phyloP scores from a whole-genome alignment of 2,888 invertebrate genomes.

The Dynastes maya region DNA sequence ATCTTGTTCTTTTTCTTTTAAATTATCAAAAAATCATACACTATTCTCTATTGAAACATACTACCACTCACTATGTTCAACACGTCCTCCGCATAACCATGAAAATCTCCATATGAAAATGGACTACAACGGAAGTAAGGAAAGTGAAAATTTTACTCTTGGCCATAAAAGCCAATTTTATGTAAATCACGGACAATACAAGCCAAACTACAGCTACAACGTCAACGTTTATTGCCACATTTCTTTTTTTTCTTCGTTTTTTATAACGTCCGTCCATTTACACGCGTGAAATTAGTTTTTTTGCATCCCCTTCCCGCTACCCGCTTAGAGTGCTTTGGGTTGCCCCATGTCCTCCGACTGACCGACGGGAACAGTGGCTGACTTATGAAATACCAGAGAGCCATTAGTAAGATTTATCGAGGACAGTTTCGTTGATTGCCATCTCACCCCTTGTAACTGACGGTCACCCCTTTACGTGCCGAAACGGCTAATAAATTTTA shows the following conservation, averaged over 20 bases:
- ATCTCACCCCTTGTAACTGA: constrained; percentile 54
- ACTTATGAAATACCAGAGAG: constrained; percentile 70
- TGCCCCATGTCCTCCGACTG: constrained; percentile 19
- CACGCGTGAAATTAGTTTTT: constrained; percentile 24
- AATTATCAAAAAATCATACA: no score
- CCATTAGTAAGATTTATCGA: constrained; percentile 70
- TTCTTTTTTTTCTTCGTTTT: constrained; percentile 1
- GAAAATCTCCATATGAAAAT: no score
- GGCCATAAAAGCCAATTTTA: constrained; percentile 15
- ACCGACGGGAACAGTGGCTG: constrained; percentile 56
- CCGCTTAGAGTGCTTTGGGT: not conserved
- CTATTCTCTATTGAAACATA: no score
- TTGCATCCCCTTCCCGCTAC: not conserved
- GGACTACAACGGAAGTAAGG: no score
- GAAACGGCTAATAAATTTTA: constrained; percentile 56
- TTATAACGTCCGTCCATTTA: constrained; percentile 31
- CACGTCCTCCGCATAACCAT: no score
- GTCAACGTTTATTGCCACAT: constrained; percentile 33
- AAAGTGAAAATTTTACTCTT: not conserved
- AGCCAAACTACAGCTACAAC: not conserved
- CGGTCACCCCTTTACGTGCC: constrained; percentile 55
- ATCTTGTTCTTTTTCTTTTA: no score
- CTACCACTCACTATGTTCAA: no score
- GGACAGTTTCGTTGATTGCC: constrained; percentile 65
- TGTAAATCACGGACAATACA: constrained; percentile 38